Percentiles rank a stretch among this genome's conserved stretches.
These are phyloP conservation scores for Chloromyia formosa DNA, from an alignment of 2,888 invertebrate genomes.

Conservation along the genomic window DNA sequence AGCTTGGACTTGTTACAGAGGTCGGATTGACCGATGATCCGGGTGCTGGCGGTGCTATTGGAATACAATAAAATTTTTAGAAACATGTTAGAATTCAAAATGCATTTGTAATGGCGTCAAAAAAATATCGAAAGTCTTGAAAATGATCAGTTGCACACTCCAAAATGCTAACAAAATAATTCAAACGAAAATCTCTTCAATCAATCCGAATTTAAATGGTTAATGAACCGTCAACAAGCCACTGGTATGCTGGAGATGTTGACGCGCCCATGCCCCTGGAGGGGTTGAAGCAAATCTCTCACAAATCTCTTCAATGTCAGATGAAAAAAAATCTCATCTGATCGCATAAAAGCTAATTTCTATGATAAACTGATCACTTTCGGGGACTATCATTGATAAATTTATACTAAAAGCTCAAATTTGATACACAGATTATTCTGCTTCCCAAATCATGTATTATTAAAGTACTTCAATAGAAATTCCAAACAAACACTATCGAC, in stretches of 20 bases:
- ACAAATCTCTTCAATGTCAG: too few species aligned
- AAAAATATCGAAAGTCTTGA: background rate
- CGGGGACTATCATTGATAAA: background rate
- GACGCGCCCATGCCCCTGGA: too few species aligned
- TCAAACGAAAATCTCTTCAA: background rate
- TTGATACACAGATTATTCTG: constrained; percentile 26
- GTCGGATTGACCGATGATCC: constrained; percentile 66
- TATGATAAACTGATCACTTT: too few species aligned
- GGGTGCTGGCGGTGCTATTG: constrained; percentile 68
- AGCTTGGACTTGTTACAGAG: constrained; percentile 64
- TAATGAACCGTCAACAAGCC: too few species aligned
- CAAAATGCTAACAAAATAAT: background rate
- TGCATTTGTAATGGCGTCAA: too few species aligned
- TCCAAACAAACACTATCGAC: constrained; percentile 1
- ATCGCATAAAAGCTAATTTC: too few species aligned
- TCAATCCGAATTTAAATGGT: too few species aligned
- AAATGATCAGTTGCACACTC: background rate
- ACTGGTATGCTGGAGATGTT: too few species aligned
- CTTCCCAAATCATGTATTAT: background rate
- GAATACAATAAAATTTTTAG: background rate
- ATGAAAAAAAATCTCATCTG: too few species aligned
- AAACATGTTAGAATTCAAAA: too few species aligned
- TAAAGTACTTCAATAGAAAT: background rate
- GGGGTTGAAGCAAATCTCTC: too few species aligned
- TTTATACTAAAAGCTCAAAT: constrained; percentile 33